A percentile compares a stretch with the other conserved stretches of the same genome.
These are phyloP conservation scores for Tenthredo mesomela DNA, from an alignment of 2,888 invertebrate genomes.

Conservation along the genomic window DNA sequence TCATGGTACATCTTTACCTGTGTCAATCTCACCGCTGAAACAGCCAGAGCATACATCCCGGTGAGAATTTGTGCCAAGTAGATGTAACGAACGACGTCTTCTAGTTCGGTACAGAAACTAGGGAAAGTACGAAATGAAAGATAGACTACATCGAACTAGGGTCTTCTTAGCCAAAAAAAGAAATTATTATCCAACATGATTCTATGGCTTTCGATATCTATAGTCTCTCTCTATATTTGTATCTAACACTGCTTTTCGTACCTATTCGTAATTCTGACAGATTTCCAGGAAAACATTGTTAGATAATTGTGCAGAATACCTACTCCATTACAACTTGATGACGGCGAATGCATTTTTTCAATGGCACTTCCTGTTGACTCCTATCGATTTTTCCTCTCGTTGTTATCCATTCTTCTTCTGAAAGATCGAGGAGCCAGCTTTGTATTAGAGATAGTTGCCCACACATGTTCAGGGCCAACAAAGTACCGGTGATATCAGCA, in stretches of 20 bases:
- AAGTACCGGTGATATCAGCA: neutral
- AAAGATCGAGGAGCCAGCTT: constrained; percentile 16
- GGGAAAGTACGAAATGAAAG: neutral
- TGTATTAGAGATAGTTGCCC: constrained; percentile 23
- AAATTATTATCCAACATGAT: neutral
- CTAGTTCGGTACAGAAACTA: constrained; percentile 29
- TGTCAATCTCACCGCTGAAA: neutral
- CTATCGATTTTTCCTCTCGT: neutral
- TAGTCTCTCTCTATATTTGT: neutral
- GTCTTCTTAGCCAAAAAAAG: neutral
- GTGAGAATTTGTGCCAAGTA: neutral
- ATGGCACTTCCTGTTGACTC: neutral
- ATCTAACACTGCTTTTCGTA: neutral
- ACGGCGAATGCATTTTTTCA: constrained; percentile 8
- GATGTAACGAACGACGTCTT: neutral
- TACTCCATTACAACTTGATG: constrained; percentile 36
- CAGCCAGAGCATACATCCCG: constrained; percentile 7
- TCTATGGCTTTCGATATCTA: neutral
- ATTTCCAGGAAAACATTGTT: neutral
- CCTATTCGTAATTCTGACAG: neutral
- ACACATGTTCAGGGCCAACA: constrained; percentile 33
- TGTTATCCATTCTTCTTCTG: neutral
- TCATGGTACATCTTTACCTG: neutral
- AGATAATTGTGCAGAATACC: neutral
- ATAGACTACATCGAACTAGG: neutral